These are phyloP conservation scores for Caretta caretta DNA, from an alignment of 2,113 vertebrate genomes.

Conservation along the genomic window DNA sequence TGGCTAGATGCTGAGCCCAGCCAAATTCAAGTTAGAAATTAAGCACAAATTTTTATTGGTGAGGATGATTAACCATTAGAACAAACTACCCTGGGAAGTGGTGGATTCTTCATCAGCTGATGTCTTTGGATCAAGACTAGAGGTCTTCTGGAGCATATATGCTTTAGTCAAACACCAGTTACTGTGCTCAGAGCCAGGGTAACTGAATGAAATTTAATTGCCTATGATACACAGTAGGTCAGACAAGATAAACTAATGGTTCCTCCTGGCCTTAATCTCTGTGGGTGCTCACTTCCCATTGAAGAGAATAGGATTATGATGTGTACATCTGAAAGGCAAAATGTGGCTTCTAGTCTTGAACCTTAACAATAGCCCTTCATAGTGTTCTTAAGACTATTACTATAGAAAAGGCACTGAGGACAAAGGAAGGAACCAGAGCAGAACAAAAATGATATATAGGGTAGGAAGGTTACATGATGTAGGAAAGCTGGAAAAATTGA, in stretches of 20 bases:
- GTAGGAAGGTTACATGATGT: conserved; percentile 42
- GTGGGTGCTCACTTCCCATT: neutral
- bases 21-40: neutral
- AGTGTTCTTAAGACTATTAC: neutral
- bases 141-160: neutral
- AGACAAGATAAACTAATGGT: neutral
- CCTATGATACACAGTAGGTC: too few relatives aligned
- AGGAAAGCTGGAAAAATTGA: conserved; percentile 33
- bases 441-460: conserved; percentile 37
- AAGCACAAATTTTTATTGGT: neutral
- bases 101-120: accelerated
- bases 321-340: neutral
- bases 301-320: neutral
- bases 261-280: neutral
- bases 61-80: neutral
- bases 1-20: neutral
- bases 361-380: neutral
- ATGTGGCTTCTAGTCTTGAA: neutral
- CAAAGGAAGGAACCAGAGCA: conserved; percentile 29
- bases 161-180: neutral
- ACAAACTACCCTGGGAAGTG: neutral
- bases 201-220: neutral
- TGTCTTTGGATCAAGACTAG: neutral
- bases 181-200: neutral
- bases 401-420: conserved; percentile 13